These are phyloP conservation scores for Alviniconcha marisindica DNA, from an alignment of 1,140 invertebrate species.

Conservation along the genomic window DNA sequence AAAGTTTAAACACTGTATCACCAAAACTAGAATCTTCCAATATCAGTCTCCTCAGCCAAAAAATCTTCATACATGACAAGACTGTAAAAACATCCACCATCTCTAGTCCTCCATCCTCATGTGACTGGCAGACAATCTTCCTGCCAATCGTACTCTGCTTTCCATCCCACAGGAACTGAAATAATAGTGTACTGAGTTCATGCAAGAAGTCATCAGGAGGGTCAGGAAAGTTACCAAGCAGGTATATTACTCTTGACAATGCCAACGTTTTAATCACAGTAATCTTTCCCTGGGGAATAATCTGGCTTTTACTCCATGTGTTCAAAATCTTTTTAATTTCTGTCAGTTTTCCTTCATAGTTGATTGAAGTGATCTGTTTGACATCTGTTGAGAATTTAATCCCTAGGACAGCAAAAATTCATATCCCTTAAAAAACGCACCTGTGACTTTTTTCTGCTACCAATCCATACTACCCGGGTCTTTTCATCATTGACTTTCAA, in stretches of 20 bases:
- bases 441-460: not conserved
- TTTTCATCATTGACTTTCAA: conserved; percentile 15
- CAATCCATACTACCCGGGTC: conserved; percentile 22
- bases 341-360: not conserved
- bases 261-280: not conserved
- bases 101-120: not conserved
- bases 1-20: no score
- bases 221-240: not conserved
- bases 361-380: not conserved
- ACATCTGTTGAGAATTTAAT: not conserved
- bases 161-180: not conserved
- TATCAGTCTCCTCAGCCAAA: not conserved
- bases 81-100: no score
- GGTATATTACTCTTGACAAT: not conserved
- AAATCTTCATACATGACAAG: not conserved
- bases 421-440: not conserved
- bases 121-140: not conserved
- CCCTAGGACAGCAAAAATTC: conserved; percentile 5
- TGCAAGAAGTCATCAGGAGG: not conserved
- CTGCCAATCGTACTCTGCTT: not conserved
- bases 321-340: not conserved
- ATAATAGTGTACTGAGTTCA: not conserved
- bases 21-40: not conserved
- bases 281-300: not conserved
- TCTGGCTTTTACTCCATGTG: not conserved